Evolutionary conservation across 1,140 invertebrate genomes (phyloP).

Genomic region (Drosophila sp.): DNA sequence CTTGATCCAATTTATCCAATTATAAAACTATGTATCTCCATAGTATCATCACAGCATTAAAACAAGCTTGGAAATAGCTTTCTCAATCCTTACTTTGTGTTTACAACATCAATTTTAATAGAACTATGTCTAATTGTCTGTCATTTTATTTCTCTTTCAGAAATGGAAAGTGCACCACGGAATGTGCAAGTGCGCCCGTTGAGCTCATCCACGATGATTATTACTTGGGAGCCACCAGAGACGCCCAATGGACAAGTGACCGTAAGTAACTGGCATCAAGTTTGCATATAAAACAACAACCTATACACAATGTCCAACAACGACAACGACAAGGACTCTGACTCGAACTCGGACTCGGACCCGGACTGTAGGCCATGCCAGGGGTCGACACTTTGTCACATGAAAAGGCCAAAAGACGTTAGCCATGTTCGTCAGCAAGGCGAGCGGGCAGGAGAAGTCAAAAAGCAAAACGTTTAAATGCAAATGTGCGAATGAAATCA

Average conservation of each 20-base stretch:
- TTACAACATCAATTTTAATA: slow-evolving; percentile 55
- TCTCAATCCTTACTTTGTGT: slow-evolving; percentile 21
- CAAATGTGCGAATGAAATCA: slow-evolving; percentile 63
- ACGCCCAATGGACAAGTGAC: slow-evolving; percentile 98
- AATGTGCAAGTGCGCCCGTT: slow-evolving; percentile 96
- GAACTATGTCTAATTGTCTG: not conserved
- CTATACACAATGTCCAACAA: slow-evolving; percentile 15
- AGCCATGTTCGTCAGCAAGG: slow-evolving; percentile 41
- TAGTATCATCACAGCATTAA: not conserved
- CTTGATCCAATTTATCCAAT: too few relatives aligned
- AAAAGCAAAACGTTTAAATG: slow-evolving; percentile 49
- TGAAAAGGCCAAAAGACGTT: slow-evolving; percentile 59
- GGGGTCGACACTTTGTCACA: slow-evolving; percentile 32
- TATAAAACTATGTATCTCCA: slow-evolving; percentile 4
- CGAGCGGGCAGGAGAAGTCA: not conserved
- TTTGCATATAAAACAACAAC: slow-evolving; percentile 65
- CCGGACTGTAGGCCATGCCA: slow-evolving; percentile 11
- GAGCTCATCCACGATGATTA: slow-evolving; percentile 96
- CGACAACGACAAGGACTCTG: not conserved
- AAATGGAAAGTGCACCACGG: slow-evolving; percentile 96
- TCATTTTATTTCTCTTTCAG: slow-evolving; percentile 85
- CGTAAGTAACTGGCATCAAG: slow-evolving; percentile 87
- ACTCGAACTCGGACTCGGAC: slow-evolving; percentile 2
- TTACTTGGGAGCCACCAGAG: slow-evolving; percentile 98
- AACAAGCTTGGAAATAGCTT: slow-evolving; percentile 5